Conservation (phyloP, 2,888 invertebrate genomes). For the Chymomyza caudatula region DNA sequence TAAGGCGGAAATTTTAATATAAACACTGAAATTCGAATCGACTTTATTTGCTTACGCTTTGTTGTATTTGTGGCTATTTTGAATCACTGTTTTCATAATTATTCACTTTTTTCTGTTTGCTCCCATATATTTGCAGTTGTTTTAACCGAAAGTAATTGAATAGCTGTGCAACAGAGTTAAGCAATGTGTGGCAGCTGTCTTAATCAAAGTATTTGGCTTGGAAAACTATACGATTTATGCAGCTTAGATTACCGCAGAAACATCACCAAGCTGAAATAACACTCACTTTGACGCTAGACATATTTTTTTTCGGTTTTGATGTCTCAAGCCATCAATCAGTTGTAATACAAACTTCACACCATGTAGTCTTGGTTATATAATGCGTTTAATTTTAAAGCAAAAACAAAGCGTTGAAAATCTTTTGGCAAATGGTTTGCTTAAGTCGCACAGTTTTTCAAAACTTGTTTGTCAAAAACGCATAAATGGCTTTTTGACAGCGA, state of each 20-base stretch:
- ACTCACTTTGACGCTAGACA: not conserved
- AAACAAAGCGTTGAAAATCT: constrained; percentile 37
- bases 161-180: constrained; percentile 33
- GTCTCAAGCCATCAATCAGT: constrained; percentile 47
- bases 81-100: constrained; percentile 56
- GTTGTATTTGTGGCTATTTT: constrained; percentile 13
- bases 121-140: not conserved
- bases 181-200: constrained; percentile 29
- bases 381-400: constrained; percentile 30
- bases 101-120: not conserved
- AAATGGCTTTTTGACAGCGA: not conserved
- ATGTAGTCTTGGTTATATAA: constrained; percentile 36
- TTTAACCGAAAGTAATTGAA: constrained; percentile 44
- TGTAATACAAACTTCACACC: constrained; percentile 7
- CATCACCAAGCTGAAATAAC: constrained; percentile 26
- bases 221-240: not conserved
- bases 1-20: constrained; percentile 75
- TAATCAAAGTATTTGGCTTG: not conserved
- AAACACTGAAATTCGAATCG: constrained; percentile 55
- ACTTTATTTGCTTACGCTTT: constrained; percentile 20
- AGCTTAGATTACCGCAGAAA: constrained; percentile 33
- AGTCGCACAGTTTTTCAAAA: not conserved
- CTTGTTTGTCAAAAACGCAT: not conserved
- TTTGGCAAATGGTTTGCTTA: constrained; percentile 11
- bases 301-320: not conserved